Evolutionary conservation across 2,888 invertebrate genomes (phyloP).

Genomic region (Cephus runcator): DNA sequence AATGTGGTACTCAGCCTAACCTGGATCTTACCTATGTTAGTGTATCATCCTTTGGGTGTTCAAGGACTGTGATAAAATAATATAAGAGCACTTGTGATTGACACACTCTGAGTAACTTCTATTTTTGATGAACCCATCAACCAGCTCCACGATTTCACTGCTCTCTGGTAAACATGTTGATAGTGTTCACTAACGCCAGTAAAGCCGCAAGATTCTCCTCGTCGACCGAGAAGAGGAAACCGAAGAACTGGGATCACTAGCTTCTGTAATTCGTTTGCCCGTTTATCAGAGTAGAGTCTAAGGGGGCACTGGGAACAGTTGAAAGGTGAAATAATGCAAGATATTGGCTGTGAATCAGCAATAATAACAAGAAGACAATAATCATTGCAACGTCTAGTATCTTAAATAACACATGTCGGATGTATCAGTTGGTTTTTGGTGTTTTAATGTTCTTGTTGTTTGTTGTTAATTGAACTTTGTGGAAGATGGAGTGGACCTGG

Average conservation of each 20-base stretch:
- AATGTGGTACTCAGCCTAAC: too few species aligned
- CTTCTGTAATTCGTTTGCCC: neutral
- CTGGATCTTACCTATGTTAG: neutral
- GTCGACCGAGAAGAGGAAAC: neutral
- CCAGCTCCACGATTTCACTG: neutral
- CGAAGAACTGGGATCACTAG: neutral
- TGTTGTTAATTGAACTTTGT: neutral
- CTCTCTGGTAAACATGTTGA: neutral
- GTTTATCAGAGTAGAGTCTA: neutral
- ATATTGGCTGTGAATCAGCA: neutral
- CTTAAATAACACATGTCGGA: neutral
- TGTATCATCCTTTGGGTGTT: neutral
- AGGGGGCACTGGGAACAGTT: neutral
- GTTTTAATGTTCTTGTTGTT: neutral
- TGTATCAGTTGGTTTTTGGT: neutral
- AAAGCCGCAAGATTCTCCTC: neutral
- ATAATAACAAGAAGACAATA: neutral
- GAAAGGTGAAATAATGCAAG: neutral
- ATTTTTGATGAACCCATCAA: neutral
- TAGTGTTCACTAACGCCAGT: neutral
- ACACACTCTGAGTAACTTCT: neutral
- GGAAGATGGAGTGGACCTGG: constrained; percentile 81
- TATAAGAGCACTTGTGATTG: neutral
- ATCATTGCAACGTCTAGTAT: neutral
- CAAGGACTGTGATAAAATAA: neutral